A percentile compares a stretch with the other conserved stretches of the same genome.
Conservation (phyloP, 2,797 vertebrate genomes). For the Xenopus petersii region DNA sequence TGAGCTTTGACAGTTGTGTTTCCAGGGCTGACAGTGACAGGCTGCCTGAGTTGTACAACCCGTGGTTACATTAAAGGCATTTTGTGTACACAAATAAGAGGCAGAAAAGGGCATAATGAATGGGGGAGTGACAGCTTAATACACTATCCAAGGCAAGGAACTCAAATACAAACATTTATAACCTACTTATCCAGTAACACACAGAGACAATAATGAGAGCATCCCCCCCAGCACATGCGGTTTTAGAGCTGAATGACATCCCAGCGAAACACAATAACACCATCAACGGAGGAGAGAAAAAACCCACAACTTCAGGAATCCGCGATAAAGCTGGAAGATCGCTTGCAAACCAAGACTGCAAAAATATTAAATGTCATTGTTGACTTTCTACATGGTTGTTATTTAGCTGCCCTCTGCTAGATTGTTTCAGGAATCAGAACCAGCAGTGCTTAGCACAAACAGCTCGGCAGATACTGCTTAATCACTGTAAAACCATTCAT, state of each 20-base stretch:
- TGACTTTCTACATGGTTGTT: too few relatives aligned
- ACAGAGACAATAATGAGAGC: not conserved
- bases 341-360: too few relatives aligned
- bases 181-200: slow-evolving; percentile 19
- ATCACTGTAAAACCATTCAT: too few relatives aligned
- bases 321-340: too few relatives aligned
- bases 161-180: slow-evolving; percentile 28
- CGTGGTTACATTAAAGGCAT: slow-evolving; percentile 1
- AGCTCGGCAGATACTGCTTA: too few relatives aligned
- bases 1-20: too few relatives aligned
- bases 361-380: too few relatives aligned
- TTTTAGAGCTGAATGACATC: not conserved
- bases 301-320: too few relatives aligned
- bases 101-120: slow-evolving; percentile 17
- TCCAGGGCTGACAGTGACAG: not conserved
- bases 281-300: too few relatives aligned
- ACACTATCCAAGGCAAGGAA: slow-evolving; percentile 5
- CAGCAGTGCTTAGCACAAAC: too few relatives aligned
- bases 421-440: too few relatives aligned
- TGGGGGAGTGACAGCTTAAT: slow-evolving; percentile 31
- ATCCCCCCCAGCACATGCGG: not conserved
- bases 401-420: too few relatives aligned
- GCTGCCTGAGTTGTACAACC: not conserved
- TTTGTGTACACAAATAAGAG: not conserved
- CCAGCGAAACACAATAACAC: not conserved